phyloP scores from a whole-genome alignment of 2,113 vertebrate genomes.

The Rhinoptilus africanus region DNA sequence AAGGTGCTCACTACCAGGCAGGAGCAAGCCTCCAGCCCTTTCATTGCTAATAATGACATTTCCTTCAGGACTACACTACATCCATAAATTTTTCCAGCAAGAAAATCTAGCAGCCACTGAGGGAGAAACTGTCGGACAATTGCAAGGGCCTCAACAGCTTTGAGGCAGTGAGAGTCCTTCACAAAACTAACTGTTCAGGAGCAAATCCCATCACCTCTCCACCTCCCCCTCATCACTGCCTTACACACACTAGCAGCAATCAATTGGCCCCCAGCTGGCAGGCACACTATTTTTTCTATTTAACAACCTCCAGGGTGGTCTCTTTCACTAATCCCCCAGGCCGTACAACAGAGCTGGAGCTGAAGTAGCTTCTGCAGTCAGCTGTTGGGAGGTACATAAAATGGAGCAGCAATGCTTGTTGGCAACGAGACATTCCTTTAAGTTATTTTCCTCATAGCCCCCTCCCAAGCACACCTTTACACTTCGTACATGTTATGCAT shows the following conservation, averaged over 20 bases:
- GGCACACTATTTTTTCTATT: constrained; percentile 52
- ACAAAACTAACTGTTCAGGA: constrained; percentile 52
- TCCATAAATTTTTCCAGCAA: neutral
- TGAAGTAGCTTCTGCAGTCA: constrained; percentile 51
- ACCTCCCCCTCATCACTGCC: constrained; percentile 46
- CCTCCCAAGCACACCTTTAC: neutral
- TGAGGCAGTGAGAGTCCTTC: constrained; percentile 44
- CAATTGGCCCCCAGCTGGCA: constrained; percentile 58
- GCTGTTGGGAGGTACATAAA: constrained; percentile 10
- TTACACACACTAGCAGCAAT: constrained; percentile 40
- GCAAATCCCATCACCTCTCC: constrained; percentile 51
- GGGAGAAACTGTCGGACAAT: constrained; percentile 9
- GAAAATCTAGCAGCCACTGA: neutral
- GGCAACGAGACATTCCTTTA: neutral
- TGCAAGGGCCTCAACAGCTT: constrained; percentile 38
- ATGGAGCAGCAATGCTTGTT: neutral
- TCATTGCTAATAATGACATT: neutral
- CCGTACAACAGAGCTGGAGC: constrained; percentile 27
- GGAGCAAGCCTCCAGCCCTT: neutral
- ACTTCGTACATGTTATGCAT: neutral
- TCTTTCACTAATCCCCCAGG: constrained; percentile 56
- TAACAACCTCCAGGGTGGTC: constrained; percentile 62
- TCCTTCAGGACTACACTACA: neutral
- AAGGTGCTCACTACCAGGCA: neutral
- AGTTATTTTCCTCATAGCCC: neutral